Evolutionary conservation across 1,140 invertebrate genomes (phyloP).

Genomic region (Gonioctena quinquepunctata): DNA sequence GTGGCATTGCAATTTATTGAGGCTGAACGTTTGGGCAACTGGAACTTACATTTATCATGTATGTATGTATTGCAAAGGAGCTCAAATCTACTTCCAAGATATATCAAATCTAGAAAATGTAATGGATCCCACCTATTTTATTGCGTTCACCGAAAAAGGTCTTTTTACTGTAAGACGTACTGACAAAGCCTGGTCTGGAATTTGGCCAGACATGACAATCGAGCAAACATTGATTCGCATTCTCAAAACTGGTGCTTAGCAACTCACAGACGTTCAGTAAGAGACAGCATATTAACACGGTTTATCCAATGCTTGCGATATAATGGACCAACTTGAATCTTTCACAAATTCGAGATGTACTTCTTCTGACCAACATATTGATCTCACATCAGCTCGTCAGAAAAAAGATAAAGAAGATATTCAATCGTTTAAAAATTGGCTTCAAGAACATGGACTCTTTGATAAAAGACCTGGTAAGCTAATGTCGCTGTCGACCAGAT

Average conservation of each 20-base stretch:
- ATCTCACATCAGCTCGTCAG: constrained; percentile 31
- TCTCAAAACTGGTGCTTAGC: constrained; percentile 34
- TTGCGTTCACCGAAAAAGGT: constrained; percentile 39
- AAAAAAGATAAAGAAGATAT: constrained; percentile 38
- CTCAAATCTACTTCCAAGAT: constrained; percentile 44
- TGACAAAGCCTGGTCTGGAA: constrained; percentile 52
- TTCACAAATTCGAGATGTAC: constrained; percentile 33
- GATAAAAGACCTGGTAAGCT: too few species aligned
- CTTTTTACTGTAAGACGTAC: constrained; percentile 23
- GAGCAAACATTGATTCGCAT: constrained; percentile 45
- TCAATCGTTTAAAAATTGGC: constrained; percentile 33
- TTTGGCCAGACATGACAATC: constrained; percentile 52
- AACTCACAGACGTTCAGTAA: constrained; percentile 28
- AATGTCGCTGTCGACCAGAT: too few species aligned
- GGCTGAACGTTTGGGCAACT: background rate
- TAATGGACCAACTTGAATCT: background rate
- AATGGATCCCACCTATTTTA: constrained; percentile 45
- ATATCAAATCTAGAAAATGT: constrained; percentile 39
- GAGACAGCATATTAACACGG: constrained; percentile 15
- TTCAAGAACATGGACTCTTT: constrained; percentile 34
- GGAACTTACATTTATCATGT: background rate
- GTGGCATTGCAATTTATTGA: background rate
- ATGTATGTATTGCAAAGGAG: too few species aligned
- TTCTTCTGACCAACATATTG: constrained; percentile 44
- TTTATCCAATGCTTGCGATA: background rate